Evolutionary conservation across 1,140 invertebrate genomes (phyloP).

Genomic region (Littorina saxatilis): DNA sequence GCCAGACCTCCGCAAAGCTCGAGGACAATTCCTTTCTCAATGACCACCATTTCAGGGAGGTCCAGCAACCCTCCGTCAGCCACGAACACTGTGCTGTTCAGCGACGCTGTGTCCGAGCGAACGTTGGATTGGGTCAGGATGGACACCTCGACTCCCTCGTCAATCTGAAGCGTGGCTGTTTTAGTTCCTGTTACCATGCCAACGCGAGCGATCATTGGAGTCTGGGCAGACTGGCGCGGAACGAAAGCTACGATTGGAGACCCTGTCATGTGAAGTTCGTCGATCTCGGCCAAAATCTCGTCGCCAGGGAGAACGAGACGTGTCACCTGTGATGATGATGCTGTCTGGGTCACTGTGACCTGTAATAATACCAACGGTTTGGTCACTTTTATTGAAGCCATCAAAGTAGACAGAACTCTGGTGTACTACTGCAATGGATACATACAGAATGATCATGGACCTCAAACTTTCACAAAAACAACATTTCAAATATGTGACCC

Average conservation of each 20-base stretch:
- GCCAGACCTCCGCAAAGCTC: slow-evolving; percentile 59
- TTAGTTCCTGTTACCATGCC: slow-evolving; percentile 28
- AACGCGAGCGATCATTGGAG: slow-evolving; percentile 21
- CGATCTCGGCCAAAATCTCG: slow-evolving; percentile 17
- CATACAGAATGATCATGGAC: no score
- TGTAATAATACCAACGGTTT: no score
- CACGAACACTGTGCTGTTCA: slow-evolving; percentile 47
- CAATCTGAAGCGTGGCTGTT: background rate
- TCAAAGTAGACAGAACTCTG: no score
- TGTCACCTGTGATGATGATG: background rate
- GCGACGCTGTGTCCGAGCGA: background rate
- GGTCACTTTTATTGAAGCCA: no score
- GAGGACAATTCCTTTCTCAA: slow-evolving; percentile 50
- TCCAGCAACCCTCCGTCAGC: slow-evolving; percentile 53
- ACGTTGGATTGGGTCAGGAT: slow-evolving; percentile 9
- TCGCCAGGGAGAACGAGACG: slow-evolving; percentile 30
- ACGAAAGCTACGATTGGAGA: background rate
- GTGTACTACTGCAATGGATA: no score
- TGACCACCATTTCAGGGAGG: slow-evolving; percentile 52
- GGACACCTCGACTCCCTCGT: slow-evolving; percentile 21
- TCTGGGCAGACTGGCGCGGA: background rate
- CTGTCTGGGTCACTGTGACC: background rate
- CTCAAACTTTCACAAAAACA: no score
- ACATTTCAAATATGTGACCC: no score
- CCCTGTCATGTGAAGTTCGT: background rate